Percentiles rank a stretch among this genome's conserved stretches.
These are phyloP conservation scores for Cheirogaleus medius DNA, from an alignment of 2,113 vertebrate genomes.

Conservation along the genomic window DNA sequence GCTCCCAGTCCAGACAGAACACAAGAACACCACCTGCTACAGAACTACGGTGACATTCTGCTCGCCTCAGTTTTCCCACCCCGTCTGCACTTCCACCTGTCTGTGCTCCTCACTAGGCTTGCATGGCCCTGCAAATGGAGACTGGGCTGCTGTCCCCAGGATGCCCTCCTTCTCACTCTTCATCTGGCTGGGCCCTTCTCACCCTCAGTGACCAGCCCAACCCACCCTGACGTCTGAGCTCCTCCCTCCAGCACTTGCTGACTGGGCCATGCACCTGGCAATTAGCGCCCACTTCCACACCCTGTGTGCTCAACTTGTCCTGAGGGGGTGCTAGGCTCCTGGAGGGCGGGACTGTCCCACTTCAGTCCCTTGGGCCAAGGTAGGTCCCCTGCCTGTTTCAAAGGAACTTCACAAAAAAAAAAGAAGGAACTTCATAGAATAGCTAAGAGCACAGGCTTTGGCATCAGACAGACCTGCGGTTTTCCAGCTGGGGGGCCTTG, in stretches of 20 bases:
- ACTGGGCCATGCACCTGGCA: accelerated
- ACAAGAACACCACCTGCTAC: background rate
- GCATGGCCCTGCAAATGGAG: background rate
- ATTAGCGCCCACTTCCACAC: background rate
- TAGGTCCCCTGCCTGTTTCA: background rate
- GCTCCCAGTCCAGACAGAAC: background rate
- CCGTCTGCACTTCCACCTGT: background rate
- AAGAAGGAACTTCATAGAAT: background rate
- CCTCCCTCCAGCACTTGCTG: background rate
- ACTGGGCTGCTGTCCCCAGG: accelerated
- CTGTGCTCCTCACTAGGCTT: background rate
- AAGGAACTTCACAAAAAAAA: background rate
- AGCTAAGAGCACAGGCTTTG: background rate
- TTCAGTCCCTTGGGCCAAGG: background rate
- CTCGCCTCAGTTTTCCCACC: background rate
- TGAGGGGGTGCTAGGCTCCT: background rate
- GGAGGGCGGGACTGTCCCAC: background rate
- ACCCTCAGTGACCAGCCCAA: background rate
- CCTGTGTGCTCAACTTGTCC: background rate
- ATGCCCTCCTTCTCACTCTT: background rate
- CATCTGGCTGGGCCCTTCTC: background rate
- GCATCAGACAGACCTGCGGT: background rate
- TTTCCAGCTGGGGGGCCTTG: background rate
- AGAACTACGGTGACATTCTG: background rate
- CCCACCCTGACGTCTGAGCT: background rate